Evolutionary conservation across 1,140 invertebrate species (phyloP).

Genomic region (Ceratosolen fusciceps): DNA sequence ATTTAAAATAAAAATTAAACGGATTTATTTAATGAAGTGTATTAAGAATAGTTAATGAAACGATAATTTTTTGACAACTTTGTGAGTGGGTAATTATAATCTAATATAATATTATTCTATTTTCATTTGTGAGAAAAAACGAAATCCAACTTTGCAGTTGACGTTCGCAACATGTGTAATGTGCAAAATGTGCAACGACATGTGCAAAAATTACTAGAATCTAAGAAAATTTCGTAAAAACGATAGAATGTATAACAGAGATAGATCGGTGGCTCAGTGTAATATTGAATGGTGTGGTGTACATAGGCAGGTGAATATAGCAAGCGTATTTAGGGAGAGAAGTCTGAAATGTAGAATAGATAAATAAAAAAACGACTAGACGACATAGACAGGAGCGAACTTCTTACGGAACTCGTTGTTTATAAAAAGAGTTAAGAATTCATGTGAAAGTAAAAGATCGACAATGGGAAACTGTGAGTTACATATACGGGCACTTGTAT

Average conservation of each 20-base stretch:
- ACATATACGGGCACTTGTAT: neutral
- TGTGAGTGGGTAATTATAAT: no score
- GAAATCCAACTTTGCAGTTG: no score
- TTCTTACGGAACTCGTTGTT: neutral
- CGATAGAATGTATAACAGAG: slow-evolving; percentile 31
- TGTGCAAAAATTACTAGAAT: slow-evolving; percentile 20
- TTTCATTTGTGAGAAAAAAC: no score
- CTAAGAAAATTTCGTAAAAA: slow-evolving; percentile 36
- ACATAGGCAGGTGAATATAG: neutral
- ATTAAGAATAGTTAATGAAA: no score
- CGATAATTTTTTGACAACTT: no score
- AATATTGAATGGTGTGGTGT: neutral
- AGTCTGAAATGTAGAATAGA: no score
- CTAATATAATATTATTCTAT: no score
- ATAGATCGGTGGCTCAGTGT: neutral
- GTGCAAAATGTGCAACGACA: no score
- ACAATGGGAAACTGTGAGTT: slow-evolving; percentile 15
- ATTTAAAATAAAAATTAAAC: no score
- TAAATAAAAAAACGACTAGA: slow-evolving; percentile 1
- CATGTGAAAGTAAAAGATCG: slow-evolving; percentile 47
- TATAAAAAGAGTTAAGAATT: slow-evolving; percentile 43
- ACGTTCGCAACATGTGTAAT: no score
- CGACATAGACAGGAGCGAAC: neutral
- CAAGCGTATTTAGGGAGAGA: no score
- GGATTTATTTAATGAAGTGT: no score